These are phyloP conservation scores for Eugnorisma glareosa DNA, from an alignment of 2,888 invertebrate species.

Conservation along the genomic window DNA sequence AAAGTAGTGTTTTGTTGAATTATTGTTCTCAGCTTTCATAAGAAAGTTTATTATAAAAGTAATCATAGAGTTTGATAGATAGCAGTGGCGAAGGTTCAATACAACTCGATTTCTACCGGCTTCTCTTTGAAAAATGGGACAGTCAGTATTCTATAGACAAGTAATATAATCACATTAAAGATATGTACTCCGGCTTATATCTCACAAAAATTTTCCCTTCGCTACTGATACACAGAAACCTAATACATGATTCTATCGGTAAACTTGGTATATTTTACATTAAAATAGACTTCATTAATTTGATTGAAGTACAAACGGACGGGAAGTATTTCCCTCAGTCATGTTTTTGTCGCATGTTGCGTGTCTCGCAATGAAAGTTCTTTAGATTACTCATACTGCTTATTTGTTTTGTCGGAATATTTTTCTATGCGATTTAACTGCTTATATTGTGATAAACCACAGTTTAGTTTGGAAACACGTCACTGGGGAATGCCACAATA, in stretches of 20 bases:
- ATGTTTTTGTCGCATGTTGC: conserved; percentile 21
- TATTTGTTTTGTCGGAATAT: conserved; percentile 16
- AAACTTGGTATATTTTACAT: conserved; percentile 16
- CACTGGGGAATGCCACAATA: conserved; percentile 21
- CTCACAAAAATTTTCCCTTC: too few relatives aligned
- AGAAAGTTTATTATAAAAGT: background rate
- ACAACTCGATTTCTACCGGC: too few relatives aligned
- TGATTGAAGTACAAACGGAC: background rate
- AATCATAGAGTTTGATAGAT: background rate
- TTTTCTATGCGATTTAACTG: background rate
- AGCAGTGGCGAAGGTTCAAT: too few relatives aligned
- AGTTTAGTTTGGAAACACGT: background rate
- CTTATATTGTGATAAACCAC: background rate
- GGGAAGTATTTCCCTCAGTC: background rate
- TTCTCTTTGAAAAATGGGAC: too few relatives aligned
- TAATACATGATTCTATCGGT: background rate
- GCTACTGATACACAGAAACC: too few relatives aligned
- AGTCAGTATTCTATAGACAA: too few relatives aligned
- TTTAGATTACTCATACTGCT: background rate
- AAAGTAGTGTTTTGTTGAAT: background rate
- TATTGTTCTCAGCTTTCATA: background rate
- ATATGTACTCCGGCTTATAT: too few relatives aligned
- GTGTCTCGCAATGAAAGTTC: conserved; percentile 28
- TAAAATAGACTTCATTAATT: conserved; percentile 11
- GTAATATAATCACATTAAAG: too few relatives aligned